phyloP scores from a whole-genome alignment of 2,888 invertebrate species.

The Drosophila infuscata region DNA sequence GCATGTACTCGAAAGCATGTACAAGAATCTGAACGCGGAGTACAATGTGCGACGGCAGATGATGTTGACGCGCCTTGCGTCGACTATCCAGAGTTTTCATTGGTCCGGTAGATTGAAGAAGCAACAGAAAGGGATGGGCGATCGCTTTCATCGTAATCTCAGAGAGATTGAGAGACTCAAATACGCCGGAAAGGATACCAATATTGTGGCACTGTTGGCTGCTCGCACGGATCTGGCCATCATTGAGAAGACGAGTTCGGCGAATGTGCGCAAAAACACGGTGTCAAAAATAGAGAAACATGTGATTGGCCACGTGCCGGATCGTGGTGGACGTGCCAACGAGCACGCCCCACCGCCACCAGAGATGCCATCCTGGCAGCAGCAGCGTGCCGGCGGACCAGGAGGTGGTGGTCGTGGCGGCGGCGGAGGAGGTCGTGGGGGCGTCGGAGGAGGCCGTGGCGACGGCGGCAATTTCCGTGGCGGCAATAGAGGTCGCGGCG shows the following conservation, averaged over 20 bases:
- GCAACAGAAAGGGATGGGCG: constrained; percentile 90
- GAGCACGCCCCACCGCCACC: constrained; percentile 97
- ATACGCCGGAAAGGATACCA: constrained; percentile 86
- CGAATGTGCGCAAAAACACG: constrained; percentile 93
- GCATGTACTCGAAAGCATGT: constrained; percentile 89
- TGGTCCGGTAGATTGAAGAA: constrained; percentile 93
- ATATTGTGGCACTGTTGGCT: constrained; percentile 92
- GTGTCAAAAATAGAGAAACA: constrained; percentile 94
- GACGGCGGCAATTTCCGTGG: constrained; percentile 72
- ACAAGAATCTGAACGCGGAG: constrained; percentile 91
- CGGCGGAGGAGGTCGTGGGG: constrained; percentile 43
- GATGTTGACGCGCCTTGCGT: constrained; percentile 95
- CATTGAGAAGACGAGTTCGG: constrained; percentile 97
- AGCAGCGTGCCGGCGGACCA: constrained; percentile 87
- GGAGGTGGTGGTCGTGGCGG: constrained; percentile 83
- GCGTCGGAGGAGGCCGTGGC: constrained; percentile 44
- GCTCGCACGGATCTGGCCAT: constrained; percentile 93
- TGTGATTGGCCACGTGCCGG: constrained; percentile 96
- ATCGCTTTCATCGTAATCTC: constrained; percentile 86
- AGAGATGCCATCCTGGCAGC: constrained; percentile 98
- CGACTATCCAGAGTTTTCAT: constrained; percentile 98
- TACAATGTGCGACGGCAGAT: constrained; percentile 94
- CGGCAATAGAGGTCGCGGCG: constrained; percentile 37
- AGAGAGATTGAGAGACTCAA: constrained; percentile 75
- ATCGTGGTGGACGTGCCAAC: constrained; percentile 96